Conservation (phyloP, 1,140 invertebrate genomes). For the Antheraea mylitta region DNA sequence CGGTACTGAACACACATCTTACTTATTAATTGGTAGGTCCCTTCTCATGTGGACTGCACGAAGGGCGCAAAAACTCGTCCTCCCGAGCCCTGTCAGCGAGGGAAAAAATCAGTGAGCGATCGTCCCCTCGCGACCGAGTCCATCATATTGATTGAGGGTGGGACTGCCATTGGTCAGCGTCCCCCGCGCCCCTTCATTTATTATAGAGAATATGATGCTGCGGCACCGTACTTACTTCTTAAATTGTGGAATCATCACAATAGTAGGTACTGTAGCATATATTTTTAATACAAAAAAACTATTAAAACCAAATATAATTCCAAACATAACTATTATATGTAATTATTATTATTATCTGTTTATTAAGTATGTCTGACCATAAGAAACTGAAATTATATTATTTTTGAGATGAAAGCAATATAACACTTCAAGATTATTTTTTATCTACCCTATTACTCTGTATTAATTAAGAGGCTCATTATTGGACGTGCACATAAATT, state of each 20-base stretch:
- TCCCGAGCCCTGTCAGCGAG: slow-evolving; percentile 74
- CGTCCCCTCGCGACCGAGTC: slow-evolving; percentile 75
- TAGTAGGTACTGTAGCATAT: not conserved
- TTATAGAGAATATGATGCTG: slow-evolving; percentile 75
- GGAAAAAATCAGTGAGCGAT: slow-evolving; percentile 79
- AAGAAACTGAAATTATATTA: no score
- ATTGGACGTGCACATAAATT: no score
- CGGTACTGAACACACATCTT: slow-evolving; percentile 35
- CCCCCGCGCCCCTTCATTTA: slow-evolving; percentile 73
- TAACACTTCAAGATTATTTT: no score
- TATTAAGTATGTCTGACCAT: no score
- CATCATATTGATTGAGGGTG: slow-evolving; percentile 78
- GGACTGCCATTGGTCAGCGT: slow-evolving; percentile 71
- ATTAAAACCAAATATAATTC: no score
- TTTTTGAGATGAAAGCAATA: no score
- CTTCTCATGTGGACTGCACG: slow-evolving; percentile 50
- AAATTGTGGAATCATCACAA: not conserved
- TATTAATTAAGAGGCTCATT: no score
- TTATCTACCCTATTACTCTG: no score
- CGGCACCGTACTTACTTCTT: slow-evolving; percentile 22
- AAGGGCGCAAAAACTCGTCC: slow-evolving; percentile 74
- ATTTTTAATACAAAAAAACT: no score
- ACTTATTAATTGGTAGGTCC: slow-evolving; percentile 75
- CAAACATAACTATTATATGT: not conserved
- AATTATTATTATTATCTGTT: no score